Percentiles rank a stretch among this genome's conserved stretches.
phyloP scores from a whole-genome alignment of 2,113 vertebrate species.

The Corydoras maculifer region DNA sequence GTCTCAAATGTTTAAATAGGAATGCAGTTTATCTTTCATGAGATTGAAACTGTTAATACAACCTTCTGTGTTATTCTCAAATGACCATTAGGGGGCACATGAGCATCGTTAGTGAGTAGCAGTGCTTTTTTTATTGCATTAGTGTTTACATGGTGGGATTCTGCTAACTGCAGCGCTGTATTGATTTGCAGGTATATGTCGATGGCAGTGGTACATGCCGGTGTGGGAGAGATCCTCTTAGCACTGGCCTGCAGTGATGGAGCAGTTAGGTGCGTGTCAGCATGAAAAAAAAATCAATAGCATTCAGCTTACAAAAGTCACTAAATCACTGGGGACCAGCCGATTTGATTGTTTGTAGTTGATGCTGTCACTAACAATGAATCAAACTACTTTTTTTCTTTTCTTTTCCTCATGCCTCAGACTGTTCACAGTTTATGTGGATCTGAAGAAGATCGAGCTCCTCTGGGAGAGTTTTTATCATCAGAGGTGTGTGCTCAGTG shows the following conservation, averaged over 20 bases:
- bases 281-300: constrained; percentile 1
- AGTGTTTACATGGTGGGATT: constrained; percentile 2
- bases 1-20: no score
- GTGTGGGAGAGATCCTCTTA: constrained; percentile 56
- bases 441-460: constrained; percentile 60
- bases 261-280: constrained; percentile 75
- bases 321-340: not conserved
- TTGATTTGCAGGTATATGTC: constrained; percentile 82
- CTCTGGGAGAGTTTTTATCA: constrained; percentile 84
- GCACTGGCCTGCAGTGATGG: constrained; percentile 87
- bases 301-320: not conserved
- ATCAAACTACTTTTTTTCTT: not conserved
- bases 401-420: constrained; percentile 51
- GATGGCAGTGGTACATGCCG: constrained; percentile 58
- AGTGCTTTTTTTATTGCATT: not conserved
- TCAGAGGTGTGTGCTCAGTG: constrained; percentile 86
- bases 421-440: constrained; percentile 75
- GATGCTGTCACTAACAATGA: constrained; percentile 8
- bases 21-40: no score
- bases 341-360: constrained; percentile 12
- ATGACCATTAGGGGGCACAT: constrained; percentile 14
- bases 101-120: not conserved
- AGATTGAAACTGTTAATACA: no score
- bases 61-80: no score
- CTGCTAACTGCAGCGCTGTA: constrained; percentile 8